Evolutionary conservation across 2,797 vertebrate genomes (phyloP).

Genomic region (Anomalospiza imberbis): DNA sequence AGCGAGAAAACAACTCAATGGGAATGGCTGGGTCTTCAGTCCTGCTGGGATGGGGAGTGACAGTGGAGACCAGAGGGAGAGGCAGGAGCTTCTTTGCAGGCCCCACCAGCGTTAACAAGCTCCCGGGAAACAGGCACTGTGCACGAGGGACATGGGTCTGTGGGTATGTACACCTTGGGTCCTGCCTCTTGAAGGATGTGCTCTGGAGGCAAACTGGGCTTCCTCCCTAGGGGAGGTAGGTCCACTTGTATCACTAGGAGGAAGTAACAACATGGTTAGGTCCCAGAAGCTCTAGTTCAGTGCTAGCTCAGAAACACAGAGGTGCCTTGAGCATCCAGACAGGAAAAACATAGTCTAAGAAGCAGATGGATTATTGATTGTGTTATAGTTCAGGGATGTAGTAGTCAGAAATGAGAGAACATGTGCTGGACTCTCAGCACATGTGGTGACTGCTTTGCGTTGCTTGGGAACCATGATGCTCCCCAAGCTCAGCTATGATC

Average conservation of each 20-base stretch:
- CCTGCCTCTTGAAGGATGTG: fast-evolving
- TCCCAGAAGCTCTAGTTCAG: not conserved
- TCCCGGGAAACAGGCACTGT: not conserved
- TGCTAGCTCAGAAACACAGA: not conserved
- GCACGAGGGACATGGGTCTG: not conserved
- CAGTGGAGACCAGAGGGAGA: not conserved
- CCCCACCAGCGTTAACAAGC: fast-evolving
- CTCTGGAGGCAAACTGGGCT: not conserved
- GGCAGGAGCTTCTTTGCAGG: not conserved
- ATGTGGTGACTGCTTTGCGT: not conserved
- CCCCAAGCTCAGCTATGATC: not conserved
- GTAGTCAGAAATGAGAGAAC: not conserved
- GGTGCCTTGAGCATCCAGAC: not conserved
- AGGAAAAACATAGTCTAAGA: not conserved
- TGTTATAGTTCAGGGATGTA: not conserved
- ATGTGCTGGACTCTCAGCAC: not conserved
- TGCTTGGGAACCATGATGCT: not conserved
- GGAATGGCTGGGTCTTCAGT: not conserved
- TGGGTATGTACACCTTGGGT: not conserved
- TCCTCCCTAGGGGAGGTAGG: not conserved
- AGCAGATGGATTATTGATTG: not conserved
- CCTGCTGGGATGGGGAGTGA: not conserved
- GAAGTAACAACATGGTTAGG: not conserved
- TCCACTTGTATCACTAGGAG: too few species aligned
- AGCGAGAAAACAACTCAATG: not conserved